Conservation (phyloP, 2,888 invertebrate species). For the Helobdella robusta region DNA sequence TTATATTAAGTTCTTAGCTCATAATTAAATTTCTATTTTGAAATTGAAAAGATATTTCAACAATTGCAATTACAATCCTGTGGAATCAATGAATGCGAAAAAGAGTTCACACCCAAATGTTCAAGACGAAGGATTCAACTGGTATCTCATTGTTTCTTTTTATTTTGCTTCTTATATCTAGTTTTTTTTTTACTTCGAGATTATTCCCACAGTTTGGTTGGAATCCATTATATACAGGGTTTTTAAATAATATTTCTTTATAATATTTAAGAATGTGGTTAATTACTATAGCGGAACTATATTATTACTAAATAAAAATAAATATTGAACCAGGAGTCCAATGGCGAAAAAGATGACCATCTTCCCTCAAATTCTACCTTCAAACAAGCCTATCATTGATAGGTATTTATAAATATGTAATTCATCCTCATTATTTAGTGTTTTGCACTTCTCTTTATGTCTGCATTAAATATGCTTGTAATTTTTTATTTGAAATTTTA, state of each 20-base stretch:
- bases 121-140: background rate
- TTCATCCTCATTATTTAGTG: too few relatives aligned
- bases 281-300: background rate
- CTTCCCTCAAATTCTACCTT: background rate
- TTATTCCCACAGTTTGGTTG: too few relatives aligned
- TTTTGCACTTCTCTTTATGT: too few relatives aligned
- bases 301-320: background rate
- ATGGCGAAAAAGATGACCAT: slow-evolving; percentile 8
- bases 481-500: too few relatives aligned
- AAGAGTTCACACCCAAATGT: background rate
- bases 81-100: slow-evolving; percentile 10
- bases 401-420: slow-evolving; percentile 6
- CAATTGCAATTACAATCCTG: background rate
- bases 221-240: too few relatives aligned
- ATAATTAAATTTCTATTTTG: too few relatives aligned
- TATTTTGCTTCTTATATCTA: background rate
- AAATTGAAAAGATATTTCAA: background rate
- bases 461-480: background rate
- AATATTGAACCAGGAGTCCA: slow-evolving; percentile 1
- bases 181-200: too few relatives aligned
- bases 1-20: too few relatives aligned
- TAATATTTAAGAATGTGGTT: background rate
- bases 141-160: background rate
- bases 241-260: background rate
- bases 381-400: slow-evolving; percentile 14